phyloP scores from a whole-genome alignment of 2,797 vertebrate species.

The Enteromius mattozi region DNA sequence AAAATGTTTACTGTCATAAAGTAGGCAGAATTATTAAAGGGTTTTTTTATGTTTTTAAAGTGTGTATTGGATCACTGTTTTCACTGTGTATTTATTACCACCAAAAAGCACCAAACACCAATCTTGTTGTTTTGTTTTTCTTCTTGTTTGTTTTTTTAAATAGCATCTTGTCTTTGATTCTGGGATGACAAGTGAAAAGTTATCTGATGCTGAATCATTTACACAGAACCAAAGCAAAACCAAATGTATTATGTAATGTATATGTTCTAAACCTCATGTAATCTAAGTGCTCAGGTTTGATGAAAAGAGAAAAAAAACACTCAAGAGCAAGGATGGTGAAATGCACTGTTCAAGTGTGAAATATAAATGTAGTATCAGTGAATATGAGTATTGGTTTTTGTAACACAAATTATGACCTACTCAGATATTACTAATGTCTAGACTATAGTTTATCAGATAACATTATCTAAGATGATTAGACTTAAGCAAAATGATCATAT shows the following conservation, averaged over 20 bases:
- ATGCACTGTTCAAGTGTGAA: not conserved
- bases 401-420: not conserved
- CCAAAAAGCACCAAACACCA: not conserved
- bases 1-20: not conserved
- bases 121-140: not conserved
- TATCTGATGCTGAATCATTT: not conserved
- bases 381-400: not conserved
- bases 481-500: not conserved
- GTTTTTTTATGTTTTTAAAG: not conserved
- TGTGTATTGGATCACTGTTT: not conserved
- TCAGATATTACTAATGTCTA: not conserved
- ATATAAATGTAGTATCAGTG: not conserved
- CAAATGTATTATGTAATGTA: not conserved
- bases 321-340: not conserved
- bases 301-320: not conserved
- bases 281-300: not conserved
- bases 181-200: not conserved
- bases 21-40: not conserved
- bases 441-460: not conserved
- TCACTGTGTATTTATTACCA: not conserved
- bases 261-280: not conserved
- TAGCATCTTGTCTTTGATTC: not conserved
- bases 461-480: not conserved
- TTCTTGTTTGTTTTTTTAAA: not conserved
- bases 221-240: not conserved